Evolutionary conservation across 2,888 invertebrate species (phyloP), one percentile per base, ranked within the genome.

Genomic region (Serripes groenlandicus): DNA sequence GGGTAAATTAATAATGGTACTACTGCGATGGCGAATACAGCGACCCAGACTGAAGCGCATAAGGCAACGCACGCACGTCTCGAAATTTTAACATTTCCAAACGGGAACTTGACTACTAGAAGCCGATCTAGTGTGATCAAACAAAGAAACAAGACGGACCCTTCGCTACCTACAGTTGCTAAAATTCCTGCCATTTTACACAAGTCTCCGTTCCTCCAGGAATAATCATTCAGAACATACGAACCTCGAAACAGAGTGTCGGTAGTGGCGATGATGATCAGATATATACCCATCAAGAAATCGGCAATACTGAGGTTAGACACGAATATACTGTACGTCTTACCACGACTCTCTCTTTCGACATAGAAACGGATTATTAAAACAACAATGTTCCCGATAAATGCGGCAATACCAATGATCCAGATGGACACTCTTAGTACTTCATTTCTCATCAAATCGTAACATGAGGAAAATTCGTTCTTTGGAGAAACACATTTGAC

Each of bases 101-200:
- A 93, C 21, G 96, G 96, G 83, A 95, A 95, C 23, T 96, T 95
- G 34, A 96, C 96, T 0, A 96, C 96, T 85, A 96, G 95, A 88
- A 96, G 95, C 18, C 96, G 95, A 92, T 96, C 96, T 94, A 96
- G 95, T 0, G 96, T 96, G 75, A 96, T 96, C 81, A 96, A 88
- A 0, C 96, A 95, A 21, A 96, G 94, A 69, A 96, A 95, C 81
- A 96, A 91, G 0, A 96, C 96, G 0, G 96, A 96, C 3, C 96
- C 96, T 92, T 96, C 96, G 80, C 96, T 96, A 77, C 96, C 96
- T 23, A 90, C 11, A 0, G 87, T 85, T 3, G 89, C 75, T 18
- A 91, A 35, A 23, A 82, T 75, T 18, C 91, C 91, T 1, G 90
- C 86, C 32, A 90, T 18, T 42, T 85, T 76, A 66, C 91, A 92